Evolutionary conservation across 2,888 invertebrate genomes (phyloP).

Genomic region (Callinectes sapidus): DNA sequence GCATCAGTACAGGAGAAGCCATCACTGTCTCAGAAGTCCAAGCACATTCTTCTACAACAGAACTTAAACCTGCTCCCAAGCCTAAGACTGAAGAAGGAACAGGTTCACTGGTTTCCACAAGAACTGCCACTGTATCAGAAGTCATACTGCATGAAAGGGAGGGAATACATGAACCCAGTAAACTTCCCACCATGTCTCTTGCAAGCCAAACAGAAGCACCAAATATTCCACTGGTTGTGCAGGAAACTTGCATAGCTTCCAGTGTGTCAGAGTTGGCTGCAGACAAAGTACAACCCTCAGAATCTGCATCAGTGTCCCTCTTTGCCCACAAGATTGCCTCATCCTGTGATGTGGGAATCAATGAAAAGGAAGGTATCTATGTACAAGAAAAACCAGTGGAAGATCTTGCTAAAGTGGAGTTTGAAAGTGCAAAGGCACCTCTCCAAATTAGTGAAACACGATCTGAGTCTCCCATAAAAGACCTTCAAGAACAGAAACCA

Average conservation of each 20-base stretch:
- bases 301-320: conserved; percentile 58
- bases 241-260: conserved; percentile 56
- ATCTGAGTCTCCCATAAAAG: conserved; percentile 76
- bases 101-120: conserved; percentile 63
- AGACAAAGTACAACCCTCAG: conserved; percentile 51
- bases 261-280: conserved; percentile 49
- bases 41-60: conserved; percentile 56
- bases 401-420: conserved; percentile 77
- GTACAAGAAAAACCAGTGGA: conserved; percentile 78
- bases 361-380: conserved; percentile 79
- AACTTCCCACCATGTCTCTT: conserved; percentile 56
- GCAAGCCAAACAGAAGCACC: conserved; percentile 49
- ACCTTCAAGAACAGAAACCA: conserved; percentile 73
- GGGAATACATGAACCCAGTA: conserved; percentile 72
- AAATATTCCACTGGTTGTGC: conserved; percentile 62
- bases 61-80: conserved; percentile 46
- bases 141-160: conserved; percentile 71
- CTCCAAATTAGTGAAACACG: conserved; percentile 77
- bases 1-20: conserved; percentile 57
- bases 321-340: conserved; percentile 60
- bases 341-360: conserved; percentile 73
- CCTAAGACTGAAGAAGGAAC: conserved; percentile 67
- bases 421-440: conserved; percentile 75
- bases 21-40: conserved; percentile 62
- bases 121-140: conserved; percentile 67